Conservation (phyloP, 1,140 invertebrate species). For the Armadillidium nasatum region DNA sequence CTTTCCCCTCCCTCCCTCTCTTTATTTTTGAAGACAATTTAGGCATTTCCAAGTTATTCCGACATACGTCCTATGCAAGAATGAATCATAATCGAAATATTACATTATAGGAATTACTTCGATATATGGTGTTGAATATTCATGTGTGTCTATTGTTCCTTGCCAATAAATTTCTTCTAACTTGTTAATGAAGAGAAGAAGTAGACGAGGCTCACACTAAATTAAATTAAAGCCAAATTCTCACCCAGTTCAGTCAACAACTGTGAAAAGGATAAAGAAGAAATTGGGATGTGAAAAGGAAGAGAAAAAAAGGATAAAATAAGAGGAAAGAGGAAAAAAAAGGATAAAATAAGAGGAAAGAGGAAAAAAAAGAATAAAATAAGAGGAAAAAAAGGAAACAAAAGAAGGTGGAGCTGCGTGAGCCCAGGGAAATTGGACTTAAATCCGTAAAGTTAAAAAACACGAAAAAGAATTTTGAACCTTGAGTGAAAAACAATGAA, state of each 20-base stretch:
- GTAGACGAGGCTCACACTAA: not conserved
- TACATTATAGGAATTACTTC: not conserved
- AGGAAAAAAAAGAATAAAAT: no score
- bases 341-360: no score
- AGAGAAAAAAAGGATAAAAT: not conserved
- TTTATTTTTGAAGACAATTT: no score
- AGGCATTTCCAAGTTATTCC: no score
- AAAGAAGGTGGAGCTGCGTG: no score
- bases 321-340: not conserved
- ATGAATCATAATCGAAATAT: not conserved
- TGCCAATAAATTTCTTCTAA: conserved; percentile 7
- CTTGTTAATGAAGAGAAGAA: conserved; percentile 4
- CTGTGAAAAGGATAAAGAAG: not conserved
- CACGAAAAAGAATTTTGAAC: no score
- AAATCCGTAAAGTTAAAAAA: no score
- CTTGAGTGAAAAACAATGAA: no score
- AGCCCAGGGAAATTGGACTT: no score
- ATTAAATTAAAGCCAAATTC: not conserved
- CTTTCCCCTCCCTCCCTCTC: no score
- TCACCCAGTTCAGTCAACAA: conserved; percentile 1
- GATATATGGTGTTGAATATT: not conserved
- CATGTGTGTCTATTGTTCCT: not conserved
- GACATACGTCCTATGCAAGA: no score
- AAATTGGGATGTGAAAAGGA: not conserved
- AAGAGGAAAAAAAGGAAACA: no score